Evolutionary conservation across 2,888 invertebrate species (phyloP), one percentile per base, ranked within the genome.

Genomic region (Nasonia oneida): DNA sequence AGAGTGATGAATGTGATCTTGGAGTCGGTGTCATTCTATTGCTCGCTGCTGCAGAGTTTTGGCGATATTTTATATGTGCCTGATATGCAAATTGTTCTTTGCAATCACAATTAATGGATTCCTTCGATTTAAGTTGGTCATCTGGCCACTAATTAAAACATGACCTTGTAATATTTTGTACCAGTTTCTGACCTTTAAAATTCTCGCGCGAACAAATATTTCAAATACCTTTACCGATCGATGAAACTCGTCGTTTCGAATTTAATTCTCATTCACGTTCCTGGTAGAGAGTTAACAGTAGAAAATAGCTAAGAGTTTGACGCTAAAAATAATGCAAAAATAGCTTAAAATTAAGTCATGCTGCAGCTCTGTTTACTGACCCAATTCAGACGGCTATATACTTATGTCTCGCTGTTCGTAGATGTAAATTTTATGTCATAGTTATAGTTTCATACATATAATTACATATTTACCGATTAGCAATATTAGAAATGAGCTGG

Each of bases 121-220:
- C 18, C 37, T 39, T 50, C 53, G 61, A 61, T 57, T 61, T 39
- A 39, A 73, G 73, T 42, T 42, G 61, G n/a, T 53, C 42, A 61
- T 23, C 39, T 42, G 61, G 42, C 61, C 73, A 74, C 12, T 53
- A 29, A 47, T 50, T 67, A 8, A 39, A 18, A 61, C 14, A 5
- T 47, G 83, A 73, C 83, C 83, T 78, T 39, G 77, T 83, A 78
- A 78, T 77, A 83, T 71, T 83, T 83, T 42, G 57, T 47, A 8
- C 77, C 29, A 57, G 71, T n/a, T 78, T 42, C 70, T 78, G 83
- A 77, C 83, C 83, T 83, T 78, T 71, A 23, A 64, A 64, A 29
- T 64, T n/a, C 29, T 23, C 6, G 2, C 10, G 4, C 3, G 10
- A 50, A 50, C 12, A 57, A 14, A 23, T 23, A 23, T 10, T 61